Evolutionary conservation across 2,113 vertebrate genomes (phyloP).

Genomic region (Campylorhamphus procurvoides): DNA sequence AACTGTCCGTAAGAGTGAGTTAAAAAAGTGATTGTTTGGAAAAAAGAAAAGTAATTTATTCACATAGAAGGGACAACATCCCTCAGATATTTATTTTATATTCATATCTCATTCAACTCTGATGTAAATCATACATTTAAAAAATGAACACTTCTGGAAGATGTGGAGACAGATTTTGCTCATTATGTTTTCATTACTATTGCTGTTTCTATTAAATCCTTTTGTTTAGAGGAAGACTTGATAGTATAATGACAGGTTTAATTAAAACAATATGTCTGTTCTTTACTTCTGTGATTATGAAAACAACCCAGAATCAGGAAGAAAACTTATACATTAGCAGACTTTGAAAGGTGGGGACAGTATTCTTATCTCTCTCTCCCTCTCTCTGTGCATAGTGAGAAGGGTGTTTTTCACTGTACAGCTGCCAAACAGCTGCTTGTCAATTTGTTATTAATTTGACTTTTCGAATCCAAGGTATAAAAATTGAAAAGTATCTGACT

Average conservation of each 20-base stretch:
- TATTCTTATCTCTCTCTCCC: background rate
- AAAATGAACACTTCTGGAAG: background rate
- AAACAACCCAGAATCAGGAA: background rate
- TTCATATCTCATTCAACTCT: background rate
- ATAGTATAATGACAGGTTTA: background rate
- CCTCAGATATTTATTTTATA: background rate
- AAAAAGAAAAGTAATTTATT: background rate
- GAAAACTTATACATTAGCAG: background rate
- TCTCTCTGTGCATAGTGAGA: background rate
- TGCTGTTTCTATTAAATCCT: background rate
- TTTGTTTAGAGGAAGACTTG: background rate
- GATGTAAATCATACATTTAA: background rate
- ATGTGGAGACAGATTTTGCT: background rate
- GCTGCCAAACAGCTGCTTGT: background rate
- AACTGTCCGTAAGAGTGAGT: background rate
- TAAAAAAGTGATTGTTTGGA: background rate
- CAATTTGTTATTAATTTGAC: background rate
- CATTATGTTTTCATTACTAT: background rate
- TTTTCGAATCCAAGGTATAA: background rate
- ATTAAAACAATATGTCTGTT: background rate
- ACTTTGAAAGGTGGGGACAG: background rate
- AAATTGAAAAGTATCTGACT: background rate
- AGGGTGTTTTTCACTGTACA: background rate
- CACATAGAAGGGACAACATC: background rate
- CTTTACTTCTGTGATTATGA: background rate